These are phyloP conservation scores for Machimus atricapillus DNA, from an alignment of 2,888 invertebrate species.

Conservation along the genomic window DNA sequence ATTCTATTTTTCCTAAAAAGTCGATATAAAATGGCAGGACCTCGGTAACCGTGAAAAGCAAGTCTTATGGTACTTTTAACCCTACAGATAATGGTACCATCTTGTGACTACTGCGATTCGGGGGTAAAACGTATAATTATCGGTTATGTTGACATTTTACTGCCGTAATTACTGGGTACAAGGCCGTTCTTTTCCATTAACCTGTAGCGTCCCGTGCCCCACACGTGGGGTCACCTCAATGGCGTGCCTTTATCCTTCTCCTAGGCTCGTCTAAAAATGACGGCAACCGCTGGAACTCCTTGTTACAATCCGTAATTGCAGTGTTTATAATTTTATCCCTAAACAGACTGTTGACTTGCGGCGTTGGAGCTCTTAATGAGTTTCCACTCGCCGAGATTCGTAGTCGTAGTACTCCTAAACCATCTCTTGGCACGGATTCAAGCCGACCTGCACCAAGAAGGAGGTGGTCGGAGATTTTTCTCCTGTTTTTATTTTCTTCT, in stretches of 20 bases:
- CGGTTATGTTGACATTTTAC: conserved; percentile 21
- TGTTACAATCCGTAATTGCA: background rate
- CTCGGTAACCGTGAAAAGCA: background rate
- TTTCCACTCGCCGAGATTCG: background rate
- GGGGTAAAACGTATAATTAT: background rate
- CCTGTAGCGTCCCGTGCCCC: background rate
- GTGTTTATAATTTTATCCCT: background rate
- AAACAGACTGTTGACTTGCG: background rate
- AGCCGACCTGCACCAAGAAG: background rate
- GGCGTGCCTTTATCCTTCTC: background rate
- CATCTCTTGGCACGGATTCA: background rate
- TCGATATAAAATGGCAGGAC: background rate
- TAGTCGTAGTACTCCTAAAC: background rate
- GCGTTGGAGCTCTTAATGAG: background rate
- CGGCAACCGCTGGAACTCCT: background rate
- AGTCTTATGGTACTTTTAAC: background rate
- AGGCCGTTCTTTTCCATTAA: background rate
- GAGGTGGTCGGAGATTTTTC: background rate
- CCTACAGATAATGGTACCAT: conserved; percentile 30
- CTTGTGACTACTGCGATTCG: conserved; percentile 16
- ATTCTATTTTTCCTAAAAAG: background rate
- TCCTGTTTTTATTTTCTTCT: background rate
- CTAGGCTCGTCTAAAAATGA: background rate
- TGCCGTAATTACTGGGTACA: background rate
- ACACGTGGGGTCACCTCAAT: background rate